A percentile compares a stretch with the other conserved stretches of the same genome.
These are phyloP conservation scores for Butastur rufipennis DNA, from an alignment of 2,113 vertebrate genomes.

Conservation along the genomic window DNA sequence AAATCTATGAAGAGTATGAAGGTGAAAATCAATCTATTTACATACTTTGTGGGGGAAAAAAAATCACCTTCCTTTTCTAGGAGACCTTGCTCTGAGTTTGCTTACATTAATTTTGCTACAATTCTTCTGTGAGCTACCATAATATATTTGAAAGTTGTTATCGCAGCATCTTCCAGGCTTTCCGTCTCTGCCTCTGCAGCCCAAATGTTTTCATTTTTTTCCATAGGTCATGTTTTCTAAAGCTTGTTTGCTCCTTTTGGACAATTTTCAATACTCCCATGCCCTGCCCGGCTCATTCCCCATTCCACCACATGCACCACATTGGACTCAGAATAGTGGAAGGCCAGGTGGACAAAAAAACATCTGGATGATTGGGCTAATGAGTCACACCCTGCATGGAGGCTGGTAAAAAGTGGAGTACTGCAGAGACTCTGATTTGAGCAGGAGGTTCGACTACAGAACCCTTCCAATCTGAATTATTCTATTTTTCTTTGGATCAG, in stretches of 20 bases:
- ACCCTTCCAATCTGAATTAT: not conserved
- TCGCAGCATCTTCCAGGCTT: not conserved
- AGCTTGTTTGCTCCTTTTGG: not conserved
- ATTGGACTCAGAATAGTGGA: not conserved
- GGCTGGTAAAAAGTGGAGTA: not conserved
- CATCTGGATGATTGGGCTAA: not conserved
- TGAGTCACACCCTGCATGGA: not conserved
- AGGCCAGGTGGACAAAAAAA: not conserved
- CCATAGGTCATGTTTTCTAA: not conserved
- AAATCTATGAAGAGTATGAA: not conserved
- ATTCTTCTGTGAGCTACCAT: not conserved
- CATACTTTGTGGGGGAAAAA: fast-evolving
- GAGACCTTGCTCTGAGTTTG: not conserved
- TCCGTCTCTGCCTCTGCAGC: not conserved
- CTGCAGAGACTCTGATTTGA: not conserved
- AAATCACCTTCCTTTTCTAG: not conserved
- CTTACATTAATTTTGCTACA: not conserved
- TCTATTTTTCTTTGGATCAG: not conserved
- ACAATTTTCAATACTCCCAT: not conserved
- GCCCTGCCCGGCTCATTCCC: not conserved
- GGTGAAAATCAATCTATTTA: not conserved
- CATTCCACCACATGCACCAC: not conserved
- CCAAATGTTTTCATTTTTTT: not conserved
- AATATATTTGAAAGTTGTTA: not conserved
- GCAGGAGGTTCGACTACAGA: not conserved